Evolutionary conservation across 2,113 vertebrate species (phyloP).

Genomic region (Junco hyemalis): DNA sequence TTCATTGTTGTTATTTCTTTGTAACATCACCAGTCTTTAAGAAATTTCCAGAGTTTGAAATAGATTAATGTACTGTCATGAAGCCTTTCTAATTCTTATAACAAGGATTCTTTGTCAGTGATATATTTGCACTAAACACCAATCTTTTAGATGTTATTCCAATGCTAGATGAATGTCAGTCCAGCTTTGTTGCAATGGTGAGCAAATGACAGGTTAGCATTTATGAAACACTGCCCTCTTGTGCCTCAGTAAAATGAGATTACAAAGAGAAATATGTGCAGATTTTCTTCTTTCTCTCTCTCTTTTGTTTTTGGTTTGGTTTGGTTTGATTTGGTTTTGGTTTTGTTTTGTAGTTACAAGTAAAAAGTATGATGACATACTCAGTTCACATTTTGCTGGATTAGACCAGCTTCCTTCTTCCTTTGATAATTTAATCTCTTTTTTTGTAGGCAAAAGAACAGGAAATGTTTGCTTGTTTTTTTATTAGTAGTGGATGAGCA

Average conservation of each 20-base stretch:
- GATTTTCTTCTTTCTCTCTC: background rate
- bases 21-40: background rate
- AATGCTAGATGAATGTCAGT: background rate
- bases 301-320: background rate
- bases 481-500: background rate
- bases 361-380: background rate
- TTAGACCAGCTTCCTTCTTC: background rate
- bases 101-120: background rate
- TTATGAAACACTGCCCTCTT: conserved; percentile 59
- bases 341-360: background rate
- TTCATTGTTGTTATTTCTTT: background rate
- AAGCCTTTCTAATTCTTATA: background rate
- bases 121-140: background rate
- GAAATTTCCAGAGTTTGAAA: background rate
- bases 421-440: background rate
- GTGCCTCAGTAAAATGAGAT: background rate
- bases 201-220: background rate
- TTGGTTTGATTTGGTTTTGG: background rate
- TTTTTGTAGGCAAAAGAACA: background rate
- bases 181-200: background rate
- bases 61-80: background rate
- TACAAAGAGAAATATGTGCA: background rate
- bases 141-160: background rate
- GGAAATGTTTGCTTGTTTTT: background rate
- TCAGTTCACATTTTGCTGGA: background rate